phyloP scores from a whole-genome alignment of 2,888 invertebrate genomes.

The Tanaodytes sp. region DNA sequence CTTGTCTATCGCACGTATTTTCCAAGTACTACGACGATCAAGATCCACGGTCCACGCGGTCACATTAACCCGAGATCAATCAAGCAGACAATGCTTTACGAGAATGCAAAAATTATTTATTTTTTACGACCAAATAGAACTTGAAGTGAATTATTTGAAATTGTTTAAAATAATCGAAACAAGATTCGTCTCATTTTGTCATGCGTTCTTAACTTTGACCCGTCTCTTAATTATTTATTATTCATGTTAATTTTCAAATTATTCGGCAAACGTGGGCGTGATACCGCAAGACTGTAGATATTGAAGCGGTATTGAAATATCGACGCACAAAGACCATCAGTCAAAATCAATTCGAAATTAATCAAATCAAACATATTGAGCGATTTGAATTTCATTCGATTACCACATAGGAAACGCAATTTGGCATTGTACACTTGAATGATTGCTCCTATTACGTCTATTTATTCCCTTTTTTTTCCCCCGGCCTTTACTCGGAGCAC shows the following conservation, averaged over 20 bases:
- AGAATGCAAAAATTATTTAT: too few relatives aligned
- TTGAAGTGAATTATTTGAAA: too few relatives aligned
- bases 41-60: constrained; percentile 43
- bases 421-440: constrained; percentile 51
- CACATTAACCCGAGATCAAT: constrained; percentile 48
- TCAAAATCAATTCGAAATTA: constrained; percentile 37
- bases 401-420: constrained; percentile 45
- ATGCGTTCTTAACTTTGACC: too few relatives aligned
- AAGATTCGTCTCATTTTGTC: too few relatives aligned
- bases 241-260: too few relatives aligned
- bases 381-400: constrained; percentile 49
- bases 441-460: constrained; percentile 50
- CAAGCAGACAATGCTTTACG: constrained; percentile 43
- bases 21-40: constrained; percentile 42
- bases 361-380: constrained; percentile 44
- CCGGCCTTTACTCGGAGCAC: not conserved
- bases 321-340: constrained; percentile 6
- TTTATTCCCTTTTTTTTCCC: constrained; percentile 45
- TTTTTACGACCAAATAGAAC: too few relatives aligned
- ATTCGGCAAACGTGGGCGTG: too few relatives aligned
- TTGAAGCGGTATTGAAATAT: too few relatives aligned
- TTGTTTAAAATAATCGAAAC: too few relatives aligned
- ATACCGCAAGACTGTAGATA: too few relatives aligned
- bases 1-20: constrained; percentile 23
- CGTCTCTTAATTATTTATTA: too few relatives aligned